A percentile compares a stretch with the other conserved stretches of the same genome.
Conservation (phyloP, 64 coral and sea anemone genomes). For the Pocillopora verrucosa region DNA sequence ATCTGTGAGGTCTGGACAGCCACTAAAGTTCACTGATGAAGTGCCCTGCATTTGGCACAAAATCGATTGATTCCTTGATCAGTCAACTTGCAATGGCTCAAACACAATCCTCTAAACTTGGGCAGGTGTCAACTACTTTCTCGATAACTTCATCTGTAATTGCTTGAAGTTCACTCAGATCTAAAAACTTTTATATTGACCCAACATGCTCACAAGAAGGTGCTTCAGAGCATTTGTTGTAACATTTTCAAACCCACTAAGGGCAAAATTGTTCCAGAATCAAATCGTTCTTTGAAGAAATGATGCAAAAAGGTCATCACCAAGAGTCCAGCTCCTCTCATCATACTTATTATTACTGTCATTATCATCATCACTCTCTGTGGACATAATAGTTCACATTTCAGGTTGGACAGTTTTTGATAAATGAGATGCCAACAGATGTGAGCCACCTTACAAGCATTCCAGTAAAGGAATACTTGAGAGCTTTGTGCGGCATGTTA, state of each 20-base stretch:
- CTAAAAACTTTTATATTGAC: conserved; percentile 47
- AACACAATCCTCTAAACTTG: conserved; percentile 50
- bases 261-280: conserved; percentile 71
- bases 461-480: conserved; percentile 53
- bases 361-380: conserved; percentile 63
- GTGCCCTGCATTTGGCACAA: conserved; percentile 68
- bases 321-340: conserved; percentile 36
- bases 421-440: conserved; percentile 56
- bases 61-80: conserved; percentile 63
- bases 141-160: conserved; percentile 45
- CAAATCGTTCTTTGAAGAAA: conserved; percentile 31
- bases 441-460: conserved; percentile 43
- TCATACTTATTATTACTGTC: conserved; percentile 22
- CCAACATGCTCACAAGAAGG: conserved; percentile 51
- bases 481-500: conserved; percentile 50
- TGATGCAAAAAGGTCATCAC: conserved; percentile 44
- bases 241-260: conserved; percentile 76
- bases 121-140: conserved; percentile 38
- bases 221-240: conserved; percentile 67
- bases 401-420: conserved; percentile 67
- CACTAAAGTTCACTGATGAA: conserved; percentile 69
- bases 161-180: conserved; percentile 77
- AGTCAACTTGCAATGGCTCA: conserved; percentile 74
- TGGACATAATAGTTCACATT: conserved; percentile 61
- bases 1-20: conserved; percentile 80